Evolutionary conservation across 2,888 invertebrate species (phyloP).

Genomic region (Luperina testacea): DNA sequence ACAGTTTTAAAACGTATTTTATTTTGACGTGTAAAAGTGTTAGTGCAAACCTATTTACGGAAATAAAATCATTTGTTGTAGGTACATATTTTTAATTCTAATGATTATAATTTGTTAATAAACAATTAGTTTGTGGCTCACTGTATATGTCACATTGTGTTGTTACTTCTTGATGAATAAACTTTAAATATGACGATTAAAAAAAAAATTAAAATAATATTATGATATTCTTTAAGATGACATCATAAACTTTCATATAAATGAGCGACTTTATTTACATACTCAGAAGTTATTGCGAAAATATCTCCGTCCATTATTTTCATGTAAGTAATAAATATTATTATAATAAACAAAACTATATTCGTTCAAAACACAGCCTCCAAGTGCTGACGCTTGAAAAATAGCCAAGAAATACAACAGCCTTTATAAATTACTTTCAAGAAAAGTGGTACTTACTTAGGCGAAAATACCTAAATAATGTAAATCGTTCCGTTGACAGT

Average conservation of each 20-base stretch:
- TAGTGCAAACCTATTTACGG: too few species aligned
- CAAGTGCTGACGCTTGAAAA: neutral
- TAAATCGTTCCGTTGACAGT: neutral
- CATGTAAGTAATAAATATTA: conserved; percentile 3
- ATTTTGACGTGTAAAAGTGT: neutral
- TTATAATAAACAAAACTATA: conserved; percentile 23
- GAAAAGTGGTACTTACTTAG: neutral
- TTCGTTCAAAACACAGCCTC: neutral
- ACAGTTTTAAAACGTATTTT: neutral
- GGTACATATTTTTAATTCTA: neutral
- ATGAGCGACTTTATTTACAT: neutral
- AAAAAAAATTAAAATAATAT: too few species aligned
- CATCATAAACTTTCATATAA: neutral
- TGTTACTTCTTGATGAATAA: too few species aligned
- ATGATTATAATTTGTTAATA: neutral
- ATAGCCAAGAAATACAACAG: conserved; percentile 39
- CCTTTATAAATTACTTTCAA: conserved; percentile 7
- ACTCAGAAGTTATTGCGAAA: conserved; percentile 6
- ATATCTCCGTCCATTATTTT: conserved; percentile 1
- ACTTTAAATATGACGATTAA: too few species aligned
- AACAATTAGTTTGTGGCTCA: too few species aligned
- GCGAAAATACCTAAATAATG: conserved; percentile 24
- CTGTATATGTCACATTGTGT: too few species aligned
- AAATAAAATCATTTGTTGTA: too few species aligned
- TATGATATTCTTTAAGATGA: neutral